These are phyloP conservation scores for Stictonetta naevosa DNA, from an alignment of 2,113 vertebrate genomes.

Conservation along the genomic window DNA sequence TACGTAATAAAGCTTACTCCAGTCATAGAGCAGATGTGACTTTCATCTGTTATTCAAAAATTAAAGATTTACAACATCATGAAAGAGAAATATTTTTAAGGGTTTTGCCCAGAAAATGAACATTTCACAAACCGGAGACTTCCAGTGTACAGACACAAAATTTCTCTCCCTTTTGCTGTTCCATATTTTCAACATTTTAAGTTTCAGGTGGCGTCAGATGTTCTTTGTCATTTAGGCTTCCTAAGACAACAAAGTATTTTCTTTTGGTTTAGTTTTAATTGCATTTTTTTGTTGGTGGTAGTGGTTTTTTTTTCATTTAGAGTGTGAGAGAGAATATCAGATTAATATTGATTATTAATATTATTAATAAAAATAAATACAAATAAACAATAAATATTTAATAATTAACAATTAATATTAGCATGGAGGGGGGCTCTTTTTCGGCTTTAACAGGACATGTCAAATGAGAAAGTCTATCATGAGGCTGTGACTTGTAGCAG, in stretches of 20 bases:
- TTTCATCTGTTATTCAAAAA: neutral
- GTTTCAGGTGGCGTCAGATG: neutral
- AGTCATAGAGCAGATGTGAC: neutral
- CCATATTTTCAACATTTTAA: neutral
- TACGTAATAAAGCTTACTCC: neutral
- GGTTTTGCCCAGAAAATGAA: neutral
- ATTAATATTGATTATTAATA: too few relatives aligned
- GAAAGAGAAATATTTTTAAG: neutral
- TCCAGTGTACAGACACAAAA: rapidly evolving
- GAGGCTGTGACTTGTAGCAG: neutral
- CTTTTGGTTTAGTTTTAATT: neutral
- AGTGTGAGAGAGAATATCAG: too few relatives aligned
- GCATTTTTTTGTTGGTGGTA: too few relatives aligned
- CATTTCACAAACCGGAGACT: neutral
- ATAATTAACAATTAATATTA: too few relatives aligned
- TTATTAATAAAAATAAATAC: too few relatives aligned
- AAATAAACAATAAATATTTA: neutral
- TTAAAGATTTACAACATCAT: neutral
- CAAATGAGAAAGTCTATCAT: neutral
- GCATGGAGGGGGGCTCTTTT: neutral
- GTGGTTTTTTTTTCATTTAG: neutral
- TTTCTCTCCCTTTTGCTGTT: neutral
- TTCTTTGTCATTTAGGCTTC: neutral
- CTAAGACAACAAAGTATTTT: neutral
- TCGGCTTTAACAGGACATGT: neutral